These are phyloP conservation scores for Taphrorychus bicolor DNA, from an alignment of 2,888 invertebrate species.

Conservation along the genomic window DNA sequence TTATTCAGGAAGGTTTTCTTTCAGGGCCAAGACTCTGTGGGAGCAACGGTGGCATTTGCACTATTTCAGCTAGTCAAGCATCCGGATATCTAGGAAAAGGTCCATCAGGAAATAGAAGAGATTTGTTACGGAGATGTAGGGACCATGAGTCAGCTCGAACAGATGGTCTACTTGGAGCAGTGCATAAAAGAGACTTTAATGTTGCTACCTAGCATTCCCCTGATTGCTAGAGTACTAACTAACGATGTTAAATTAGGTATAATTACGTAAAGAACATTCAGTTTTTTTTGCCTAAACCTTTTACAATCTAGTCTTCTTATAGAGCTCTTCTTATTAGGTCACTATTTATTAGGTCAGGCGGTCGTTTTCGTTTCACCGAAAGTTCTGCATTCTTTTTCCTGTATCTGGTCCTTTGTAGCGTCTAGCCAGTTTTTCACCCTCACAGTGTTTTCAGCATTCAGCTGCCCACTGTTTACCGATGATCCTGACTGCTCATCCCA, in stretches of 20 bases:
- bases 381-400: no score
- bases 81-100: slow-evolving; percentile 61
- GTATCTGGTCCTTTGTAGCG: no score
- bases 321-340: no score
- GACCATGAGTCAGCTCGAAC: slow-evolving; percentile 64
- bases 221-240: slow-evolving; percentile 66
- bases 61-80: slow-evolving; percentile 65
- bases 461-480: no score
- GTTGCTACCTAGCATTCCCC: slow-evolving; percentile 72
- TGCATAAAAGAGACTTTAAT: slow-evolving; percentile 74
- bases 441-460: no score
- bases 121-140: slow-evolving; percentile 62
- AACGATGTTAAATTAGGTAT: slow-evolving; percentile 67
- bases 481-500: no score
- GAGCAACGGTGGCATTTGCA: slow-evolving; percentile 65
- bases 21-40: slow-evolving; percentile 69
- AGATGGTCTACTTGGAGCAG: slow-evolving; percentile 72
- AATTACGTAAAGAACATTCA: background rate
- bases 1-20: background rate
- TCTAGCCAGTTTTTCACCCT: no score
- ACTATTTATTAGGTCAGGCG: no score
- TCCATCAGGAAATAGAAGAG: slow-evolving; percentile 61
- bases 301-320: slow-evolving; percentile 48
- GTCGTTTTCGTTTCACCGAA: no score
- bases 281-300: background rate